These are phyloP conservation scores for Plagodis pulveraria DNA, from an alignment of 2,888 invertebrate species.

Conservation along the genomic window DNA sequence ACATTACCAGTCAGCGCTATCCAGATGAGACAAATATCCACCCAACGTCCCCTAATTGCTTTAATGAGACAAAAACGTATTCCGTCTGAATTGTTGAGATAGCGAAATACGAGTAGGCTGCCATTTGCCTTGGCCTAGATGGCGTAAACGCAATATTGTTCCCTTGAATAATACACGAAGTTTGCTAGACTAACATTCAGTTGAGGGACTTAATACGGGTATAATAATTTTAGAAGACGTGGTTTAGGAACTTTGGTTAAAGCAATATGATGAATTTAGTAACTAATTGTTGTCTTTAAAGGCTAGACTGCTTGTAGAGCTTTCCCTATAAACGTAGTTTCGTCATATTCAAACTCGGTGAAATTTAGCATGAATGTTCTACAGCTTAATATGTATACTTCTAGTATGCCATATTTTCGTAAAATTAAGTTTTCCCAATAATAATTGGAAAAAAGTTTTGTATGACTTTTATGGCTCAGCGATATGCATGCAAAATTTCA, in stretches of 20 bases:
- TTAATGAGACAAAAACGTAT: slow-evolving; percentile 20
- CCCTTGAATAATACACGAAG: slow-evolving; percentile 16
- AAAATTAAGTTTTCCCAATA: too few species aligned
- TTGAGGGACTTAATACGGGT: slow-evolving; percentile 6
- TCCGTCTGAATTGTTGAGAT: slow-evolving; percentile 1
- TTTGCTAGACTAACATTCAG: slow-evolving; percentile 1
- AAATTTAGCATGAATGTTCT: too few species aligned
- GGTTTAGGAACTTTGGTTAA: slow-evolving; percentile 2
- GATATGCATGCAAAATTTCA: too few species aligned
- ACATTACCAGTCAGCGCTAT: slow-evolving; percentile 14
- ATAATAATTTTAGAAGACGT: slow-evolving; percentile 9
- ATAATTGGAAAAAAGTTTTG: too few species aligned
- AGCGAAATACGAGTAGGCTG: neutral
- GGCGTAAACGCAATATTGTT: slow-evolving; percentile 14
- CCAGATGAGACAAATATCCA: slow-evolving; percentile 4
- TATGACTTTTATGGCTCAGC: too few species aligned
- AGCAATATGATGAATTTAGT: too few species aligned
- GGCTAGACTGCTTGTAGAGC: too few species aligned
- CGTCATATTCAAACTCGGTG: too few species aligned
- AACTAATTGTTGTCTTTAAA: too few species aligned
- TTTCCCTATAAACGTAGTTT: too few species aligned
- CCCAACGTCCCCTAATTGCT: slow-evolving; percentile 10
- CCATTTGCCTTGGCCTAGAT: slow-evolving; percentile 9
- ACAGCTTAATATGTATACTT: too few species aligned
- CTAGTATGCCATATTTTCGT: too few species aligned